Conservation (phyloP, 2,888 invertebrate species). For the Hololepta plana region DNA sequence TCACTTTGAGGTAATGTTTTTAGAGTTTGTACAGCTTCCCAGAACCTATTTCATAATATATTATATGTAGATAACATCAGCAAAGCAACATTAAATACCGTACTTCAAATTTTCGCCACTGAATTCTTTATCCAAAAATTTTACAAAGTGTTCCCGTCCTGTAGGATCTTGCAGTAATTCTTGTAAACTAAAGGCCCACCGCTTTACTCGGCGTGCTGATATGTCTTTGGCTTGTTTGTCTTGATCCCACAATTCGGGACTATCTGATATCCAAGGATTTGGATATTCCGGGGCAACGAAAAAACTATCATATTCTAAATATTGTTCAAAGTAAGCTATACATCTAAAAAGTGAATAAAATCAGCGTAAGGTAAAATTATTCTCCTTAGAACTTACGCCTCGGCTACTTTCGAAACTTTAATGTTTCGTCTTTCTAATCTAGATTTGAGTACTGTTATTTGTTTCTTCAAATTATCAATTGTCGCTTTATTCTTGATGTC, state of each 20-base stretch:
- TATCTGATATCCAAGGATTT: slow-evolving; percentile 95
- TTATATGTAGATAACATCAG: background rate
- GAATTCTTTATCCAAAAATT: slow-evolving; percentile 94
- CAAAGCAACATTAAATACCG: slow-evolving; percentile 18
- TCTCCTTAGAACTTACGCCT: slow-evolving; percentile 55
- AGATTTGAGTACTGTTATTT: slow-evolving; percentile 56
- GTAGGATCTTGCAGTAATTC: slow-evolving; percentile 90
- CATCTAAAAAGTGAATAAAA: slow-evolving; percentile 43
- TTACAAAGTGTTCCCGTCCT: slow-evolving; percentile 89
- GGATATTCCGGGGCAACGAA: slow-evolving; percentile 83
- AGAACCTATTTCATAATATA: slow-evolving; percentile 48
- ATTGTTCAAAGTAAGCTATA: slow-evolving; percentile 87
- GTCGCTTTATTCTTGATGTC: slow-evolving; percentile 18
- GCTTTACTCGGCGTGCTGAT: slow-evolving; percentile 77
- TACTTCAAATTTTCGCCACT: slow-evolving; percentile 96
- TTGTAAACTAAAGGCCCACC: slow-evolving; percentile 94
- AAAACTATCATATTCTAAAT: slow-evolving; percentile 91
- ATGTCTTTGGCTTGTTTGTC: slow-evolving; percentile 88
- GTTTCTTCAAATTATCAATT: slow-evolving; percentile 34
- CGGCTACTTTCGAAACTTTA: slow-evolving; percentile 84
- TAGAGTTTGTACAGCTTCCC: slow-evolving; percentile 86
- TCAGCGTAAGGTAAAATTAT: too few relatives aligned
- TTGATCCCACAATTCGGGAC: slow-evolving; percentile 92
- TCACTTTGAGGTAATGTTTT: slow-evolving; percentile 76
- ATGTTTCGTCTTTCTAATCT: slow-evolving; percentile 75